These are phyloP conservation scores for Lepidothrix coronata DNA, from an alignment of 2,113 vertebrate species.

Conservation along the genomic window DNA sequence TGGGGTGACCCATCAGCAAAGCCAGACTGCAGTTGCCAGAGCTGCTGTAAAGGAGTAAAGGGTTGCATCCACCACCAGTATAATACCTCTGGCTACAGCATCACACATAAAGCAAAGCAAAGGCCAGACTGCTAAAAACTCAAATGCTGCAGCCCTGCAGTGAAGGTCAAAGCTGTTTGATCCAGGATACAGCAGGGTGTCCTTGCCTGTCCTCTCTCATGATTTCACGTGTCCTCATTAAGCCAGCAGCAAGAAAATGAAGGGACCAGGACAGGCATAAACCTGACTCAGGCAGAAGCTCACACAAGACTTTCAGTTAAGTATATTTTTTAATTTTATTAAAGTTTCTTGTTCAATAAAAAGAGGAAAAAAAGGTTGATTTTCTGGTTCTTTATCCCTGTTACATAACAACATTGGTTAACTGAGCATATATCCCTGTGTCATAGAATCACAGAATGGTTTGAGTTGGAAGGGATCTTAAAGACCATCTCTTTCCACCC, in stretches of 20 bases:
- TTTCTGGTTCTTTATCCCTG: not conserved
- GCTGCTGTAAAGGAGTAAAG: not conserved
- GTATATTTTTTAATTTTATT: not conserved
- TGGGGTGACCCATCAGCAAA: not conserved
- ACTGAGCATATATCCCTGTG: not conserved
- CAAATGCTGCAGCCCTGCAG: not conserved
- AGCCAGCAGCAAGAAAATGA: not conserved
- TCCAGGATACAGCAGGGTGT: not conserved
- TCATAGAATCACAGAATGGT: not conserved
- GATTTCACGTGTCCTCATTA: not conserved
- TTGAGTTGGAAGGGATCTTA: not conserved
- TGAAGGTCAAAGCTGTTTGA: not conserved
- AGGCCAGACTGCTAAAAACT: not conserved
- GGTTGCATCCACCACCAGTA: not conserved
- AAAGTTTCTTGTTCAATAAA: not conserved
- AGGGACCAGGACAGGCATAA: not conserved
- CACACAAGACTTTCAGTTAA: not conserved
- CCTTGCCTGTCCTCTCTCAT: not conserved
- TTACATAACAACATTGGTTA: not conserved
- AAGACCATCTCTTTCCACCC: rapidly evolving
- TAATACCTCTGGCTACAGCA: not conserved
- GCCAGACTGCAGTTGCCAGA: not conserved
- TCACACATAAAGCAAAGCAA: not conserved
- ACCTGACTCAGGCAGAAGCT: not conserved
- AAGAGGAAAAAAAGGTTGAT: not conserved